Conservation (phyloP, 2,797 vertebrate genomes). For the Galago senegalensis region DNA sequence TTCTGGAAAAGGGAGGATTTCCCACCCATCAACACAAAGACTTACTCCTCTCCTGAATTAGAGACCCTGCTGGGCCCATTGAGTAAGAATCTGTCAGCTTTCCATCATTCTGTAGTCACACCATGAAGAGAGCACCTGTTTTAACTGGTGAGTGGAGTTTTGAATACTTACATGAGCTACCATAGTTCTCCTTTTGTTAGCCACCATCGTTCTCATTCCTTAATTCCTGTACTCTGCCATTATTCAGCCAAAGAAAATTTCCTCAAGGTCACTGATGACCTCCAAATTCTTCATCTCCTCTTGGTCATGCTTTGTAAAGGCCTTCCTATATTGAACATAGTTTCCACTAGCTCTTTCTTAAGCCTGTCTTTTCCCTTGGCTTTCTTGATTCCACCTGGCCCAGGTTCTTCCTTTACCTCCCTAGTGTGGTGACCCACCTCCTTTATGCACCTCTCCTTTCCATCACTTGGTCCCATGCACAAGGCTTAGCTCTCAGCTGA, state of each 20-base stretch:
- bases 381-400: neutral
- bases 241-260: neutral
- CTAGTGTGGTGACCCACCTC: neutral
- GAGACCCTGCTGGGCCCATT: neutral
- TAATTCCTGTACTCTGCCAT: neutral
- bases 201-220: neutral
- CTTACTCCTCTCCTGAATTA: neutral
- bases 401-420: neutral
- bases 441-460: neutral
- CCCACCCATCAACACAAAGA: neutral
- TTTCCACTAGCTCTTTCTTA: neutral
- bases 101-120: neutral
- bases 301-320: neutral
- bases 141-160: neutral
- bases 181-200: neutral
- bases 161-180: neutral
- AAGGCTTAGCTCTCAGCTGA: neutral
- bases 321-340: neutral
- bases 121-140: neutral
- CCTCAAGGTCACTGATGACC: neutral
- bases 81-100: neutral
- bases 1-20: conserved; percentile 11
- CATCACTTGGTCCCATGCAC: neutral
- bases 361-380: neutral
- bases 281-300: neutral